phyloP scores from a whole-genome alignment of 1,140 invertebrate species.

The Pseudomyrmex gracilis region DNA sequence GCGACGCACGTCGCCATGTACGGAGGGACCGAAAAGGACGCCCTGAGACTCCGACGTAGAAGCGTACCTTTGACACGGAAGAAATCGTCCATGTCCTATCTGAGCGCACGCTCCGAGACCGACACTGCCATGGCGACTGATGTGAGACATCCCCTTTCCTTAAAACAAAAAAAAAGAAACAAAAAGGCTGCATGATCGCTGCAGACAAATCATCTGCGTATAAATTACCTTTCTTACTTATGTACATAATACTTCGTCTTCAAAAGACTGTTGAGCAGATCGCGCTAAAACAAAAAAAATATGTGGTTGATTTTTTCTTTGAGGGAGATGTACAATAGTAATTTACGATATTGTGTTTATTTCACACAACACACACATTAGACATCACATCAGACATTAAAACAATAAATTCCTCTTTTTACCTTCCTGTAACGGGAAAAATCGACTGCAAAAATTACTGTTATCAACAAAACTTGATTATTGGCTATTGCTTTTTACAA shows the following conservation, averaged over 20 bases:
- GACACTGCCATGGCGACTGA: slow-evolving; percentile 83
- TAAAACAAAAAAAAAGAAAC: slow-evolving; percentile 48
- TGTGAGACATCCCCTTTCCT: slow-evolving; percentile 79
- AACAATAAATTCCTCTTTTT: slow-evolving; percentile 1
- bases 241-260: slow-evolving; percentile 27
- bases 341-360: not conserved
- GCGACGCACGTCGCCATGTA: slow-evolving; percentile 88
- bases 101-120: slow-evolving; percentile 83
- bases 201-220: slow-evolving; percentile 54
- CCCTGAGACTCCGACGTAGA: slow-evolving; percentile 82
- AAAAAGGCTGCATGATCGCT: slow-evolving; percentile 73
- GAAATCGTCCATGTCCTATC: slow-evolving; percentile 85
- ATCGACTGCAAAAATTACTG: slow-evolving; percentile 32
- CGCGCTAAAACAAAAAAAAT: not conserved
- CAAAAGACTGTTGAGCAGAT: slow-evolving; percentile 7
- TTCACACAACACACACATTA: not conserved
- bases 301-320: slow-evolving; percentile 8
- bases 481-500: slow-evolving; percentile 35
- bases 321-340: not conserved
- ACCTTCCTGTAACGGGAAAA: slow-evolving; percentile 6
- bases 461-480: slow-evolving; percentile 28
- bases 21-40: slow-evolving; percentile 84
- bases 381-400: not conserved
- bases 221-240: slow-evolving; percentile 6
- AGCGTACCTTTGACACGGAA: slow-evolving; percentile 84